Conservation (phyloP, 2,113 vertebrate species). For the Ranitomeya imitator region DNA sequence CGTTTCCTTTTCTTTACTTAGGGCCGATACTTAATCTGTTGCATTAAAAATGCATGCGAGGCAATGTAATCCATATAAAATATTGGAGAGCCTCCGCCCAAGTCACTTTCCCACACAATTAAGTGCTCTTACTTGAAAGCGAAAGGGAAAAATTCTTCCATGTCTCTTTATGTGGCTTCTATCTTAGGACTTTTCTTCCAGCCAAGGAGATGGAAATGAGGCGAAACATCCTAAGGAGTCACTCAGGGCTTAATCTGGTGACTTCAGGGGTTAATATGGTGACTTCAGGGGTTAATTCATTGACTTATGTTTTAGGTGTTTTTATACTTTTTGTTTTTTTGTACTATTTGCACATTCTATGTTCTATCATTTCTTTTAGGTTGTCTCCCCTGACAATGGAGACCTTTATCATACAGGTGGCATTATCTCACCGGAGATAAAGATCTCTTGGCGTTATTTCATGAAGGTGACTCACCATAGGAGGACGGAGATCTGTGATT, state of each 20-base stretch:
- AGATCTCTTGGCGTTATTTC: not conserved
- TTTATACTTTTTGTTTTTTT: not conserved
- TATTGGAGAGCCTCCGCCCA: not conserved
- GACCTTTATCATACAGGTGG: not conserved
- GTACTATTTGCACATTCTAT: not conserved
- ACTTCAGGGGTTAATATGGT: too few relatives aligned
- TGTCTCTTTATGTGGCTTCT: not conserved
- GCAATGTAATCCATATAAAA: conserved; percentile 24
- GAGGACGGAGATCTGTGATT: not conserved
- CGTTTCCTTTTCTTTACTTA: not conserved
- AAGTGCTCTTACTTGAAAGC: not conserved
- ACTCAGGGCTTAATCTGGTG: too few relatives aligned
- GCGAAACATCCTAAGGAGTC: too few relatives aligned
- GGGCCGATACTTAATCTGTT: not conserved
- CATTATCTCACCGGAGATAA: conserved; percentile 8
- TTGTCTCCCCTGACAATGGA: not conserved
- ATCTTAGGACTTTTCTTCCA: not conserved
- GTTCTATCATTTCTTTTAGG: not conserved
- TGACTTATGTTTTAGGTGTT: not conserved
- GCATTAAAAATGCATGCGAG: conserved; percentile 57
- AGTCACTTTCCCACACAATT: not conserved
- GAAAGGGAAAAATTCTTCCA: not conserved
- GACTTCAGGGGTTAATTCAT: too few relatives aligned
- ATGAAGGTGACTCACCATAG: not conserved
- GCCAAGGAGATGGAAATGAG: not conserved